Evolutionary conservation across 2,797 vertebrate species (phyloP).

Genomic region (Aldrovandia affinis): DNA sequence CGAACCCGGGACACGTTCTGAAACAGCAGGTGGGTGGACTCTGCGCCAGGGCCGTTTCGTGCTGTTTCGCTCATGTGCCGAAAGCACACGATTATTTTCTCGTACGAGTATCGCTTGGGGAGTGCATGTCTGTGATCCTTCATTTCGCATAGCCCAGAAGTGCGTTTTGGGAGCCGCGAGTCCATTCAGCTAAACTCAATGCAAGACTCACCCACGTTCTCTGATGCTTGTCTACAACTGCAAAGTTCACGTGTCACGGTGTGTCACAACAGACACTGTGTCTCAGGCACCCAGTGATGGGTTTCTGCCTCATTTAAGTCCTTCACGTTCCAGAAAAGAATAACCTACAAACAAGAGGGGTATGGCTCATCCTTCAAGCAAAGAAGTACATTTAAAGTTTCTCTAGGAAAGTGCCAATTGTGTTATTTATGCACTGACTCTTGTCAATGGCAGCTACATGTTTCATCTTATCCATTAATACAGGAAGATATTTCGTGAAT

Average conservation of each 20-base stretch:
- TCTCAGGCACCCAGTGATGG: not conserved
- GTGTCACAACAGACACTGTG: not conserved
- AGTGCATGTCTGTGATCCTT: not conserved
- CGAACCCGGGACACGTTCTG: slow-evolving; percentile 61
- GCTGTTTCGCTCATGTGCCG: slow-evolving; percentile 65
- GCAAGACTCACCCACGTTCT: not conserved
- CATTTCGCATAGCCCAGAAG: too few relatives aligned
- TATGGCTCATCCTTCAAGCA: slow-evolving; percentile 57
- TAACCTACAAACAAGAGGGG: slow-evolving; percentile 43
- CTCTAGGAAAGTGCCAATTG: not conserved
- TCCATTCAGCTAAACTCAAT: too few relatives aligned
- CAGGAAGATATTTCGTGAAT: not conserved
- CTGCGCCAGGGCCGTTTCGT: slow-evolving; percentile 54
- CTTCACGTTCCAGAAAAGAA: not conserved
- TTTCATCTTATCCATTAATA: not conserved
- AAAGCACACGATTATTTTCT: not conserved
- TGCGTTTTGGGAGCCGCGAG: too few relatives aligned
- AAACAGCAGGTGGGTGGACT: slow-evolving; percentile 61
- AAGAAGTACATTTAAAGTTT: not conserved
- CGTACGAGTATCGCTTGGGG: not conserved
- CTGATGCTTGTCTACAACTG: not conserved
- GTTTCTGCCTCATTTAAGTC: not conserved
- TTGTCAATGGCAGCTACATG: not conserved
- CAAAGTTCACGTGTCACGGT: not conserved
- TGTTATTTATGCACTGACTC: not conserved